A percentile compares a stretch with the other conserved stretches of the same genome.
These are phyloP conservation scores for Glyphotaelius pellucidus DNA, from an alignment of 2,888 invertebrate genomes.

Conservation along the genomic window DNA sequence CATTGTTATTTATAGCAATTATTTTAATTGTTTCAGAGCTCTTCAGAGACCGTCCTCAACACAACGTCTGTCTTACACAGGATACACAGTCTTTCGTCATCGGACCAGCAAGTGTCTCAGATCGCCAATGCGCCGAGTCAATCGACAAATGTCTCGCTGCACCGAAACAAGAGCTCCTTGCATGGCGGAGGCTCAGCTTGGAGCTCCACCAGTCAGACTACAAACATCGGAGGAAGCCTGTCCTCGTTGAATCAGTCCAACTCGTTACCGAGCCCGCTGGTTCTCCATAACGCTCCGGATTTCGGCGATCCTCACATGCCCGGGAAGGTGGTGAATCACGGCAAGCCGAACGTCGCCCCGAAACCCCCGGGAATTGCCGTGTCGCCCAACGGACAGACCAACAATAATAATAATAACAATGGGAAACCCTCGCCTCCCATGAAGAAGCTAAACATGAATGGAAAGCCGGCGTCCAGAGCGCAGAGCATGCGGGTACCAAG, in stretches of 20 bases:
- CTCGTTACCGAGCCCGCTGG: slow-evolving; percentile 53
- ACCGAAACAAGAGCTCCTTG: slow-evolving; percentile 74
- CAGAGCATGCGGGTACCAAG: slow-evolving; percentile 92
- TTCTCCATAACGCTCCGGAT: slow-evolving; percentile 30
- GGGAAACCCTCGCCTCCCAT: slow-evolving; percentile 82
- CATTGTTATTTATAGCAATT: background rate
- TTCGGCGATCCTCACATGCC: slow-evolving; percentile 23
- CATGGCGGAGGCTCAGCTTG: slow-evolving; percentile 69
- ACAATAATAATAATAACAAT: slow-evolving; percentile 64
- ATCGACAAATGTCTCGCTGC: slow-evolving; percentile 70
- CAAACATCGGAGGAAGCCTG: slow-evolving; percentile 74
- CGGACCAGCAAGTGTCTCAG: slow-evolving; percentile 41
- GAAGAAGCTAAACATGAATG: slow-evolving; percentile 80
- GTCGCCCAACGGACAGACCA: slow-evolving; percentile 61
- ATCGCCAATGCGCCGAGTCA: slow-evolving; percentile 45
- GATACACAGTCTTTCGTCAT: slow-evolving; percentile 57
- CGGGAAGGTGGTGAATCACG: slow-evolving; percentile 74
- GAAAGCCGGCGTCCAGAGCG: slow-evolving; percentile 82
- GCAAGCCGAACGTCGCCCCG: slow-evolving; percentile 90
- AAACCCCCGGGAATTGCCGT: slow-evolving; percentile 82
- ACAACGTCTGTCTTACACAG: slow-evolving; percentile 59
- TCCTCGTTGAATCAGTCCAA: slow-evolving; percentile 69
- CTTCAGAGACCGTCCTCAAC: slow-evolving; percentile 79
- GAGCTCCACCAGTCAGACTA: slow-evolving; percentile 36
- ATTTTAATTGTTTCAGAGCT: slow-evolving; percentile 73